Evolutionary conservation across 2,888 invertebrate species (phyloP).

Genomic region (Drosophila anomelani): DNA sequence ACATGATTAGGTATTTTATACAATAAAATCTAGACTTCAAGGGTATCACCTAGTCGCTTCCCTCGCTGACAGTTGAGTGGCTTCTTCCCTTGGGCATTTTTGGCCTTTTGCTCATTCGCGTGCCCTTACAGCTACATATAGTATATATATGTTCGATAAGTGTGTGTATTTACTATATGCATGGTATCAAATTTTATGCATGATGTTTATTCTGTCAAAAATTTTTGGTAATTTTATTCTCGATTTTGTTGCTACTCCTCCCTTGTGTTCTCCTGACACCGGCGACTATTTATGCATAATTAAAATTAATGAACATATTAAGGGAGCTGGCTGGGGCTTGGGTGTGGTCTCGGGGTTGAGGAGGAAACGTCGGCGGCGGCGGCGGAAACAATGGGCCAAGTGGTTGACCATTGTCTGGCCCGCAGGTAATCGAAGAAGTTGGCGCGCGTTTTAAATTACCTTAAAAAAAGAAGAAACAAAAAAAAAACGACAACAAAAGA

Average conservation of each 20-base stretch:
- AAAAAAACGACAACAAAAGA: constrained; percentile 5
- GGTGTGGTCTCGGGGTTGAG: constrained; percentile 7
- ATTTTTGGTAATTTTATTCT: constrained; percentile 28
- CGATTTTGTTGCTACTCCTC: constrained; percentile 11
- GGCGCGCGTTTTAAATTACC: constrained; percentile 69
- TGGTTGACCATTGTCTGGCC: constrained; percentile 44
- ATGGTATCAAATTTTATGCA: constrained; percentile 28
- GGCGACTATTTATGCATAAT: constrained; percentile 69
- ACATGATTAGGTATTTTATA: not conserved
- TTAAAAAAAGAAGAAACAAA: constrained; percentile 6
- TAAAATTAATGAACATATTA: constrained; percentile 76
- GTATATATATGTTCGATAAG: not conserved
- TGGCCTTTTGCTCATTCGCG: constrained; percentile 3
- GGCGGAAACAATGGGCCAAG: constrained; percentile 24
- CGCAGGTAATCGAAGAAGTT: constrained; percentile 71
- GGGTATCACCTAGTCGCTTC: constrained; percentile 1
- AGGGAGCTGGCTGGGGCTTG: constrained; percentile 20
- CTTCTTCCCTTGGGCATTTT: constrained; percentile 21
- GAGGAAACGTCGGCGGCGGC: not conserved
- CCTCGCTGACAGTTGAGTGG: not conserved
- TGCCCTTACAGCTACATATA: constrained; percentile 11
- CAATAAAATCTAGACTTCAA: not conserved
- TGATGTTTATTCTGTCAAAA: constrained; percentile 11
- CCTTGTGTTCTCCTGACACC: constrained; percentile 27
- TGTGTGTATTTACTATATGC: constrained; percentile 2